Conservation (phyloP, 2,888 invertebrate species). For the Andricus quercusramuli region DNA sequence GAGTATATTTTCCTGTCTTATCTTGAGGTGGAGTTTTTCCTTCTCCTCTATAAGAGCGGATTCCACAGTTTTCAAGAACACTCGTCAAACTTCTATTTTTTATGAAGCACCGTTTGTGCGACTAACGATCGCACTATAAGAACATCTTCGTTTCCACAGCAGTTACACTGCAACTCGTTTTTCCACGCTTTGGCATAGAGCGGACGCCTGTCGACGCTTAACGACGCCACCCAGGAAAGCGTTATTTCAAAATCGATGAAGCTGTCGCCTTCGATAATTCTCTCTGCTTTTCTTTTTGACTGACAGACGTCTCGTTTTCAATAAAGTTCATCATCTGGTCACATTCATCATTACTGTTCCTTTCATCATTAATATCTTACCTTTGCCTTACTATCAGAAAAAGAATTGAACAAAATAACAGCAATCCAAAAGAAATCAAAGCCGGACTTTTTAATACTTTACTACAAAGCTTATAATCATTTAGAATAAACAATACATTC, state of each 20-base stretch:
- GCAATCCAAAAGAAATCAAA: no score
- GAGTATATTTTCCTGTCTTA: not conserved
- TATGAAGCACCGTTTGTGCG: not conserved
- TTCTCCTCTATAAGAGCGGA: not conserved
- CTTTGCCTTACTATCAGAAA: conserved; percentile 2
- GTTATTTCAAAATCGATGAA: conserved; percentile 59
- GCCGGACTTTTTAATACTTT: no score
- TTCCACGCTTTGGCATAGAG: conserved; percentile 45
- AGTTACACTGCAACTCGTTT: conserved; percentile 2
- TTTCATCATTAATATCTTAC: conserved; percentile 47
- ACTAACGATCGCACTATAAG: conserved; percentile 4
- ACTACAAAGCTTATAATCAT: no score
- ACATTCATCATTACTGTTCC: conserved; percentile 2
- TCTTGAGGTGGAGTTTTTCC: not conserved
- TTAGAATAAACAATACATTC: no score
- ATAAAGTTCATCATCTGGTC: not conserved
- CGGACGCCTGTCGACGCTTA: conserved; percentile 52
- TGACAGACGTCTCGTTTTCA: conserved; percentile 2
- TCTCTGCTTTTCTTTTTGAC: conserved; percentile 39
- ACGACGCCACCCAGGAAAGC: conserved; percentile 54
- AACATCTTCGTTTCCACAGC: not conserved
- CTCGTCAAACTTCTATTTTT: not conserved
- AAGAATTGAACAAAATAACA: not conserved
- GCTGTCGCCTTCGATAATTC: conserved; percentile 53
- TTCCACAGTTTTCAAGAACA: not conserved